phyloP scores from a whole-genome alignment of 1,140 invertebrate species.

The Antheraea mylitta region DNA sequence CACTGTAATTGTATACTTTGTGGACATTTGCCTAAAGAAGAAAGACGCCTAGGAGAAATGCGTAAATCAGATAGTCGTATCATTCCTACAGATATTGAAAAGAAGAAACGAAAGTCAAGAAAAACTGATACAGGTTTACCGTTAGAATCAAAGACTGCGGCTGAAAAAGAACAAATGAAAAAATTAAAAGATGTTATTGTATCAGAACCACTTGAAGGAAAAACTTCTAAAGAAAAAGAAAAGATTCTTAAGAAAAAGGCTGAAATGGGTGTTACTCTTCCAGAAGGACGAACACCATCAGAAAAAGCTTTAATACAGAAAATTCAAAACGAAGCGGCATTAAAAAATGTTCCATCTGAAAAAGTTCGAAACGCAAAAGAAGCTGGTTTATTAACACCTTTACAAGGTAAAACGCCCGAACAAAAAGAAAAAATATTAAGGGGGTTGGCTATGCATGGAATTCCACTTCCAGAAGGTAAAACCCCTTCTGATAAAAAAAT shows the following conservation, averaged over 20 bases:
- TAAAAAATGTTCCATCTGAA: slow-evolving; percentile 12
- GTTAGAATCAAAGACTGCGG: slow-evolving; percentile 25
- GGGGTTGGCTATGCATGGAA: slow-evolving; percentile 32
- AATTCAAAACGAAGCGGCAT: slow-evolving; percentile 20
- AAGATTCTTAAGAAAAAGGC: slow-evolving; percentile 27
- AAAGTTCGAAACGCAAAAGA: slow-evolving; percentile 18
- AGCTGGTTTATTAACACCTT: slow-evolving; percentile 24
- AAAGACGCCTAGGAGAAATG: slow-evolving; percentile 36
- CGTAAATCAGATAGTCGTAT: slow-evolving; percentile 28
- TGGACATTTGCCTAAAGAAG: slow-evolving; percentile 44
- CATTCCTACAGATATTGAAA: not conserved
- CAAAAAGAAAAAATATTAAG: slow-evolving; percentile 41
- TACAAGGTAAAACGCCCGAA: slow-evolving; percentile 27
- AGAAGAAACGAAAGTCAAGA: slow-evolving; percentile 18
- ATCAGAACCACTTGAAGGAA: slow-evolving; percentile 28
- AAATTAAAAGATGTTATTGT: slow-evolving; percentile 27
- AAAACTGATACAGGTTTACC: slow-evolving; percentile 23
- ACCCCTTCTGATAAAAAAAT: slow-evolving; percentile 41
- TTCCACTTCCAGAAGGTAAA: slow-evolving; percentile 39
- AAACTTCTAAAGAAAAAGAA: slow-evolving; percentile 24
- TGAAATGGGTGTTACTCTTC: slow-evolving; percentile 29
- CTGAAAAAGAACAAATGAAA: slow-evolving; percentile 27
- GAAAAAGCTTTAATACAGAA: slow-evolving; percentile 40
- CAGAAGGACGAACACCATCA: slow-evolving; percentile 36
- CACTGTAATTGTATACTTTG: slow-evolving; percentile 58